Percentiles rank a stretch among this genome's conserved stretches.
These are phyloP conservation scores for Leptodactylus fallax DNA, from an alignment of 2,797 vertebrate species.

Conservation along the genomic window DNA sequence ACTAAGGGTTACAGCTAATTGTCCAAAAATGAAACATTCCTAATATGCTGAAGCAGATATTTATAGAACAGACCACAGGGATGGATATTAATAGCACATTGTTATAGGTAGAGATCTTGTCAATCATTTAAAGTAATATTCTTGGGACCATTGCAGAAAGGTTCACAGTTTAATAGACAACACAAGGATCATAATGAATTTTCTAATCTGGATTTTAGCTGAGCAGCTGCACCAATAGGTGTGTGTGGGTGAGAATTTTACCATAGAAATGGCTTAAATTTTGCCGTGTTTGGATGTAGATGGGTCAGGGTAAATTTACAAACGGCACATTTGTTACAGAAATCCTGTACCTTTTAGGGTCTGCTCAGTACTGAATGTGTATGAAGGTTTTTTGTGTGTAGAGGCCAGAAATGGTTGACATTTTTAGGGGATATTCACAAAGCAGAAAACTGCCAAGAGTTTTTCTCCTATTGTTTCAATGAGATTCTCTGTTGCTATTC, in stretches of 20 bases:
- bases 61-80: conserved; percentile 21
- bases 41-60: conserved; percentile 1
- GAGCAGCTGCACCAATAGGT: neutral
- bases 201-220: conserved; percentile 7
- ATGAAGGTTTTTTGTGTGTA: too few relatives aligned
- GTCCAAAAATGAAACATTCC: neutral
- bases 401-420: neutral
- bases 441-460: too few relatives aligned
- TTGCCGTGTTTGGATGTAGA: too few relatives aligned
- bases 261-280: neutral
- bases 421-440: too few relatives aligned
- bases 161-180: neutral
- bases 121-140: conserved; percentile 16
- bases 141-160: neutral
- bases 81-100: conserved; percentile 30
- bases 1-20: conserved; percentile 28
- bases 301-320: too few relatives aligned
- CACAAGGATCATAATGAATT: neutral
- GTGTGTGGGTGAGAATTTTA: neutral
- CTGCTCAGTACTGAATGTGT: too few relatives aligned
- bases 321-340: too few relatives aligned
- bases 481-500: too few relatives aligned
- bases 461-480: too few relatives aligned
- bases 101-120: conserved; percentile 5
- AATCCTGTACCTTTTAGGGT: too few relatives aligned